phyloP scores from a whole-genome alignment of 1,140 invertebrate species.

The Euwallacea fornicatus region DNA sequence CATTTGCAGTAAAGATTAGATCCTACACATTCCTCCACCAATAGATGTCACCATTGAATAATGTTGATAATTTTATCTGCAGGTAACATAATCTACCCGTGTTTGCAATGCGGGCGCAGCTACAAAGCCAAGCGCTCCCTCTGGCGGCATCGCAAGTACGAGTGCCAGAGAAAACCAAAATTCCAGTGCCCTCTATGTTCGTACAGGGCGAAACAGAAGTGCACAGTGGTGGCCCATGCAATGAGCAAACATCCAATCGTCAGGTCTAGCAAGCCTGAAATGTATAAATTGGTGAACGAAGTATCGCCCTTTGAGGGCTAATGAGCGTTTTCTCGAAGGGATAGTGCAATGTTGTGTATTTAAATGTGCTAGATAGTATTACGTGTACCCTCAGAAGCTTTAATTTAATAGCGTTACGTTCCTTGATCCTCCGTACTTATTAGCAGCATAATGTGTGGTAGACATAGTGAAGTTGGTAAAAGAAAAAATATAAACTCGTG shows the following conservation, averaged over 20 bases:
- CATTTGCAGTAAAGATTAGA: too few relatives aligned
- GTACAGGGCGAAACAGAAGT: conserved; percentile 58
- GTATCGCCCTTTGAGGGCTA: conserved; percentile 50
- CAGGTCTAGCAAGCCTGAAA: conserved; percentile 19
- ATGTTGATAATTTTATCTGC: conserved; percentile 1
- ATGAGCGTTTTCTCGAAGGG: background rate
- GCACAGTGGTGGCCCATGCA: conserved; percentile 54
- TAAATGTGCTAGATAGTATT: background rate
- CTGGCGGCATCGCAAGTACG: conserved; percentile 44
- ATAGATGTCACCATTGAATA: too few relatives aligned
- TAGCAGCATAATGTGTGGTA: too few relatives aligned
- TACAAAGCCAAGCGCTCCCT: conserved; percentile 44
- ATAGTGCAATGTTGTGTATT: background rate
- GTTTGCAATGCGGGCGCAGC: conserved; percentile 39
- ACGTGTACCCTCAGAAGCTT: too few relatives aligned
- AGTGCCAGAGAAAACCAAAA: conserved; percentile 43
- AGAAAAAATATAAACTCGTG: too few relatives aligned
- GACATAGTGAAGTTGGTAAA: too few relatives aligned
- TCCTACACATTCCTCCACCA: too few relatives aligned
- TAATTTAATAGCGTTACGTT: too few relatives aligned
- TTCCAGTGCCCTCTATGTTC: conserved; percentile 56
- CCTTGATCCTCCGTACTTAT: too few relatives aligned
- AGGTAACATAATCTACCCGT: conserved; percentile 29
- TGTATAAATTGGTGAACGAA: conserved; percentile 48
- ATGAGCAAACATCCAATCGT: conserved; percentile 30